Percentiles rank a stretch among this genome's conserved stretches.
Conservation (phyloP, 2,888 invertebrate genomes). For the Agonopterix arenella region DNA sequence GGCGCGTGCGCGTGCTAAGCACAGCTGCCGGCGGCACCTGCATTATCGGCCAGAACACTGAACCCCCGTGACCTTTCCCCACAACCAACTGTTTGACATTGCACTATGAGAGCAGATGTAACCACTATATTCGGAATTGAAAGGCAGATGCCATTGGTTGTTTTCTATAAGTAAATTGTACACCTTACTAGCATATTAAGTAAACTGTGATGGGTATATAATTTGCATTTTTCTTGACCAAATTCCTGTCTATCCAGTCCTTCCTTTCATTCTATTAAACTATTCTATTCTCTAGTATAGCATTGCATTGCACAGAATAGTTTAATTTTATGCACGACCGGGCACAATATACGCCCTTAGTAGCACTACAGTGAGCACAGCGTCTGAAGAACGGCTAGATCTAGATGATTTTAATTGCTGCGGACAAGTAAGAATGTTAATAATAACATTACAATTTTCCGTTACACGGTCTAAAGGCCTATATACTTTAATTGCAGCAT, state of each 20-base stretch:
- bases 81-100: conserved; percentile 23
- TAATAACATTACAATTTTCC: conserved; percentile 21
- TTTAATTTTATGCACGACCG: conserved; percentile 7
- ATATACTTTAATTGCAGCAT: conserved; percentile 3
- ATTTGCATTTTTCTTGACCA: no score
- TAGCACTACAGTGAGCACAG: background rate
- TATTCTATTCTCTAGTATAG: no score
- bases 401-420: conserved; percentile 8
- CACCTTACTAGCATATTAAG: no score
- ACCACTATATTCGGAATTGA: conserved; percentile 7
- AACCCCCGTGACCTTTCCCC: conserved; percentile 40
- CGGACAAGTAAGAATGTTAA: conserved; percentile 22
- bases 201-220: no score
- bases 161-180: no score
- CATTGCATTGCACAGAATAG: no score
- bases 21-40: conserved; percentile 42
- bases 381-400: background rate
- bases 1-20: conserved; percentile 17
- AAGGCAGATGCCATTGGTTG: conserved; percentile 9
- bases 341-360: conserved; percentile 2
- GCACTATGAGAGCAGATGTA: conserved; percentile 13
- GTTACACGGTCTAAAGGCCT: conserved; percentile 14
- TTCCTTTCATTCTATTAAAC: no score
- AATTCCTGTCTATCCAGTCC: no score
- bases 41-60: conserved; percentile 37